Conservation (phyloP, 2,113 vertebrate genomes). For the Caracal caracal region DNA sequence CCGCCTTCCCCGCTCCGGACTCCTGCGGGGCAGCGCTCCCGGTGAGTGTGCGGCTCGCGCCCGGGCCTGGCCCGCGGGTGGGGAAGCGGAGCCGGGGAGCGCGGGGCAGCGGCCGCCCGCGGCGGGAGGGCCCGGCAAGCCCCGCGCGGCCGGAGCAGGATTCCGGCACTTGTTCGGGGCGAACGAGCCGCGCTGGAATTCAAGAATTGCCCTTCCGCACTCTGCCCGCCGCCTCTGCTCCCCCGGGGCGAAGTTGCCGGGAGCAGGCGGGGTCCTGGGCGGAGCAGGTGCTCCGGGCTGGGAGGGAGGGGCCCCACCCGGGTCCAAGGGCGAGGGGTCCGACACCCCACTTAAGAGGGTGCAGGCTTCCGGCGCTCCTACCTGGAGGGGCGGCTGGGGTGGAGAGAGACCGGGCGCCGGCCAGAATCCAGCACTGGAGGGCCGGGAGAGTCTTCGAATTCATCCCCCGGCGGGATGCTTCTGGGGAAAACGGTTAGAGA, state of each 20-base stretch:
- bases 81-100: neutral
- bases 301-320: accelerated
- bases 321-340: neutral
- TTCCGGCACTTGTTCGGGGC: neutral
- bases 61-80: neutral
- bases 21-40: neutral
- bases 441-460: neutral
- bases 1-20: neutral
- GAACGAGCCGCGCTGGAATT: neutral
- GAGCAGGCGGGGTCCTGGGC: neutral
- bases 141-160: neutral
- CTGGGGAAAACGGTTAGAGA: neutral
- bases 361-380: neutral
- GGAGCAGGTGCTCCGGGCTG: neutral
- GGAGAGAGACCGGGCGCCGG: neutral
- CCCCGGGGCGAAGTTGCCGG: neutral
- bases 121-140: too few species aligned
- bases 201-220: neutral
- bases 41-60: conserved; percentile 45
- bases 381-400: neutral
- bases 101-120: accelerated
- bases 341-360: neutral
- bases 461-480: neutral
- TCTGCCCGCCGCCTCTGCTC: neutral
- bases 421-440: neutral